A percentile compares a stretch with the other conserved stretches of the same genome.
Conservation (phyloP, 2,888 invertebrate genomes). For the Papilio protenor region DNA sequence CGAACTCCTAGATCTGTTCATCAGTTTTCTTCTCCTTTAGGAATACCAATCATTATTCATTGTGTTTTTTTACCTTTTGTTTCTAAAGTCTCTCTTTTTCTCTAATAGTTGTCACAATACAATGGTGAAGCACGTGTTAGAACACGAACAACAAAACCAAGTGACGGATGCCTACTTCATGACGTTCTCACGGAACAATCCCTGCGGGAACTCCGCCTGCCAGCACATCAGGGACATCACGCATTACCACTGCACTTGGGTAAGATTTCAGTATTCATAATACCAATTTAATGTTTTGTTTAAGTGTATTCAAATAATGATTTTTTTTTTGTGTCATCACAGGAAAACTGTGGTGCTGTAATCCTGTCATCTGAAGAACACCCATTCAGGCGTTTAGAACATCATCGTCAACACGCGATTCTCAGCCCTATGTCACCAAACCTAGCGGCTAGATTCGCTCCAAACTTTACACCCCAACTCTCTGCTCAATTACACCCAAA, state of each 20-base stretch:
- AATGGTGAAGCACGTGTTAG: constrained; percentile 93
- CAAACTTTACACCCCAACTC: constrained; percentile 81
- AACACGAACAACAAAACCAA: constrained; percentile 94
- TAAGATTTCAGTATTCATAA: constrained; percentile 65
- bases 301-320: not conserved
- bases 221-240: constrained; percentile 91
- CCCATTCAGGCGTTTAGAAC: constrained; percentile 91
- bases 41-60: not conserved
- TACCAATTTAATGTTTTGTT: not conserved
- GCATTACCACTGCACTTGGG: constrained; percentile 96
- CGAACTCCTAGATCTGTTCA: not conserved
- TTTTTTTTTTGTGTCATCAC: constrained; percentile 49
- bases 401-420: constrained; percentile 93
- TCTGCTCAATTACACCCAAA: constrained; percentile 80
- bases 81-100: not conserved
- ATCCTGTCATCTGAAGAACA: constrained; percentile 90
- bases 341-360: constrained; percentile 92
- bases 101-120: constrained; percentile 84
- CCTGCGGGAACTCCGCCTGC: constrained; percentile 87
- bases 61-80: not conserved
- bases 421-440: constrained; percentile 85
- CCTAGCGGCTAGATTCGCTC: constrained; percentile 83
- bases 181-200: constrained; percentile 86
- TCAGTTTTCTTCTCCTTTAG: not conserved
- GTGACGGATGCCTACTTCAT: constrained; percentile 92